Evolutionary conservation across 2,888 invertebrate genomes (phyloP), one percentile per base, ranked within the genome.

Genomic region (Fissipunctia ypsillon): DNA sequence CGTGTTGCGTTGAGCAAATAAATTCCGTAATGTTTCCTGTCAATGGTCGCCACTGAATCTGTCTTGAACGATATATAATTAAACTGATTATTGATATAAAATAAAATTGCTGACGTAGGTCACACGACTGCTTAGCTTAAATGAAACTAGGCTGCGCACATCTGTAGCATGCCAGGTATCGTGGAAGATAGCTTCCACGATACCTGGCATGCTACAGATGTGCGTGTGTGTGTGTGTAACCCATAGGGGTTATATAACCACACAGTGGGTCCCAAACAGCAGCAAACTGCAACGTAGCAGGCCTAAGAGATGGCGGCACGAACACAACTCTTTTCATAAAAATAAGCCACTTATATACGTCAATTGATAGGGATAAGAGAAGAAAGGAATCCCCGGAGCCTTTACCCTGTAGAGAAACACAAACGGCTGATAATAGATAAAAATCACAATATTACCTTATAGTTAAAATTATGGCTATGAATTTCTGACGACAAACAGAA

Each of bases 1-100:
- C 0, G 10, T 35, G 50, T 35, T 31, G 31, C 76, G 56, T 76
- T 81, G 19, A 56, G 28, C 9, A 14, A 56, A 1, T 22, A 43
- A 38, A 45, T 35, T 41, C n/a, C 6, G 41, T 66, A n/a, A 56
- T n/a, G 14, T 31, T 28, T 12, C 14, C 56, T 31, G 38, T 45
- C n/a, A 19, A 14, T 79, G 5, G 16, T 10, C 19, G 28, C 2
- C 12, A 35, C 14, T 31, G 22, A 19, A 48, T 41, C 3, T 10
- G 5, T 74, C 41, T 25, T 12, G 3, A 4, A 16, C 22, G 28
- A 4, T 3, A 57, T 35, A 4, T 2, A n/a, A 57, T 28, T 48
- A 6, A 43, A 43, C 10, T 45, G 16, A 43, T 16, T 43, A 43
- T 45, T 45, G n/a, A n/a, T n/a, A n/a, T n/a, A n/a, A n/a, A n/a